Conservation (phyloP, 2,113 vertebrate genomes). For the Malurus melanocephalus region DNA sequence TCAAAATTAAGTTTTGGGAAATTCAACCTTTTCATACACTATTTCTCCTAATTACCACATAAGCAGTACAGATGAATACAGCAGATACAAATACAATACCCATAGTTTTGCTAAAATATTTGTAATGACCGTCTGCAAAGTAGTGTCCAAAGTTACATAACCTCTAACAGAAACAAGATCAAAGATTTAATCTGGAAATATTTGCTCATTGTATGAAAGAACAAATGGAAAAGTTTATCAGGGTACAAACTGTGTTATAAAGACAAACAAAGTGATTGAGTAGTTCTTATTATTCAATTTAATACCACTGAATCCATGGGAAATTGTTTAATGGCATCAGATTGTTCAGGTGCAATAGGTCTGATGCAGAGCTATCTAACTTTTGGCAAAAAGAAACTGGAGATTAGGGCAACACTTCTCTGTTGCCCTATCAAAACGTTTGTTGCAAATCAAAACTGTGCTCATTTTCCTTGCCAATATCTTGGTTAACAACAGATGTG, state of each 20-base stretch:
- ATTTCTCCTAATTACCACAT: not conserved
- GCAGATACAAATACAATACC: not conserved
- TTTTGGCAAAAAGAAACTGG: constrained; percentile 6
- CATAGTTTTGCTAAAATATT: not conserved
- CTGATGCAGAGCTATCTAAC: constrained; percentile 14
- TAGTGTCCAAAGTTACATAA: not conserved
- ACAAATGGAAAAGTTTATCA: not conserved
- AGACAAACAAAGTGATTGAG: constrained; percentile 7
- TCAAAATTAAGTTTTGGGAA: not conserved
- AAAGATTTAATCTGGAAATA: not conserved
- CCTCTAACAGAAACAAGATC: not conserved
- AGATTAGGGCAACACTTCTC: constrained; percentile 21
- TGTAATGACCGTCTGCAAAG: not conserved
- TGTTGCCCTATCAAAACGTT: no score
- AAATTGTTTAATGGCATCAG: constrained; percentile 14
- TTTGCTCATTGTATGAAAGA: not conserved
- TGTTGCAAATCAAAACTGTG: constrained; percentile 15
- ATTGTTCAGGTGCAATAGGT: constrained; percentile 15
- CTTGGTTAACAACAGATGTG: constrained; percentile 1
- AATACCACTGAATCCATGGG: constrained; percentile 17
- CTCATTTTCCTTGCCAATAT: not conserved
- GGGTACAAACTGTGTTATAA: not conserved
- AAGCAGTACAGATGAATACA: not conserved
- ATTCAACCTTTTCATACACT: not conserved
- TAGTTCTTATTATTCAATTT: constrained; percentile 30